These are phyloP conservation scores for Momotus momota DNA, from an alignment of 2,797 vertebrate species.

Conservation along the genomic window DNA sequence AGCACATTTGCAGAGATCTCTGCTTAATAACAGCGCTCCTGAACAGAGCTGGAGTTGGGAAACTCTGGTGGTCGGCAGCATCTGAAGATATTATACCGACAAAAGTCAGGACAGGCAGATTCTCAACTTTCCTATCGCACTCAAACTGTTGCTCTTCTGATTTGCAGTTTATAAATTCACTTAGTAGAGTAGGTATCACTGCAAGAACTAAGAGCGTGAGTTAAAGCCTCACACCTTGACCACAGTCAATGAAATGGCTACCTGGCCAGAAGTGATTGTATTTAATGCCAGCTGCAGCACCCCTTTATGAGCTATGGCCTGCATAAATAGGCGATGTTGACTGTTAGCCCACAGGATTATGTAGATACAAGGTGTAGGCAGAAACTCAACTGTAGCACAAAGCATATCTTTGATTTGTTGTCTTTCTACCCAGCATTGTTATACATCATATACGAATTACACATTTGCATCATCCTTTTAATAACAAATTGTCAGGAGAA, in stretches of 20 bases:
- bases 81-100: background rate
- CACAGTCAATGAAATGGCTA: background rate
- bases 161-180: background rate
- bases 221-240: background rate
- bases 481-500: background rate
- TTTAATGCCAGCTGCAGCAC: background rate
- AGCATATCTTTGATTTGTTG: background rate
- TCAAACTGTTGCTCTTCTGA: background rate
- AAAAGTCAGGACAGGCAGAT: background rate
- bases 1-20: background rate
- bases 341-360: background rate
- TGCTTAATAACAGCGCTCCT: background rate
- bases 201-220: background rate
- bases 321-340: background rate
- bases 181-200: background rate
- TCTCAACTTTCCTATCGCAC: background rate
- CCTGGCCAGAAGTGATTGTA: background rate
- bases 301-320: background rate
- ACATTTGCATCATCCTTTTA: background rate
- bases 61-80: background rate
- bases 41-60: background rate
- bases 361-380: background rate
- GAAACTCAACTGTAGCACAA: background rate
- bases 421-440: background rate
- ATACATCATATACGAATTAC: background rate